Percentiles rank a stretch among this genome's conserved stretches.
These are phyloP conservation scores for Caenorhabditis wallacei DNA, from an alignment of 2,888 invertebrate species.

Conservation along the genomic window DNA sequence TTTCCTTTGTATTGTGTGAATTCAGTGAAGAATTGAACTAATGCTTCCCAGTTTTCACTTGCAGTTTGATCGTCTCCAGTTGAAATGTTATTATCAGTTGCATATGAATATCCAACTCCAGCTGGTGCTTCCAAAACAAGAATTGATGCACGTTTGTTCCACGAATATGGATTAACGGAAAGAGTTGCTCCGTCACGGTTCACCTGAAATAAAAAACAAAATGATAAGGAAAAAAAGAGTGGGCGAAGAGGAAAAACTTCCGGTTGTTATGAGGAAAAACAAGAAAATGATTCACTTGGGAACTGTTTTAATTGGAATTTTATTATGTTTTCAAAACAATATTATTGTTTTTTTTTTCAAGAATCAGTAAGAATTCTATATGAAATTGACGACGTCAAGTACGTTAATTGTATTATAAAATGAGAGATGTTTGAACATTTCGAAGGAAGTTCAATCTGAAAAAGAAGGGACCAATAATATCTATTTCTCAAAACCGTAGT, in stretches of 20 bases:
- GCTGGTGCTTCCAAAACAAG: conserved; percentile 85
- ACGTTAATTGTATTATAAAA: no score
- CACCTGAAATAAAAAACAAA: conserved; percentile 55
- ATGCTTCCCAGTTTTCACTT: conserved; percentile 84
- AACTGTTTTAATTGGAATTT: conserved; percentile 3
- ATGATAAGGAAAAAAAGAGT: background rate
- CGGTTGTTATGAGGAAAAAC: background rate
- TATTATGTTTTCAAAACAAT: background rate
- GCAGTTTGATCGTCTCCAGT: conserved; percentile 81
- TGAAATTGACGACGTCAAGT: no score
- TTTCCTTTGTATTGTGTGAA: conserved; percentile 84
- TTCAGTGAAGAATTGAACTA: conserved; percentile 84
- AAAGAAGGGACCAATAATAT: no score
- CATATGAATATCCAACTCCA: conserved; percentile 85
- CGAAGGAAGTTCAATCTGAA: no score
- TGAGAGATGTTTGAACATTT: no score
- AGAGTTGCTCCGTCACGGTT: conserved; percentile 78
- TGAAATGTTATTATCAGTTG: conserved; percentile 83
- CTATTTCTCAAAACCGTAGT: no score
- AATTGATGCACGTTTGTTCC: conserved; percentile 84
- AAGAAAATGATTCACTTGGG: background rate
- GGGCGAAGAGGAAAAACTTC: background rate
- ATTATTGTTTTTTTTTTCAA: background rate
- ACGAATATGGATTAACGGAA: conserved; percentile 75
- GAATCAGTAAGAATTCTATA: background rate